Base-by-base conservation (phyloP, 2,797 vertebrate species). In the Urophycis tenuis region DNA sequence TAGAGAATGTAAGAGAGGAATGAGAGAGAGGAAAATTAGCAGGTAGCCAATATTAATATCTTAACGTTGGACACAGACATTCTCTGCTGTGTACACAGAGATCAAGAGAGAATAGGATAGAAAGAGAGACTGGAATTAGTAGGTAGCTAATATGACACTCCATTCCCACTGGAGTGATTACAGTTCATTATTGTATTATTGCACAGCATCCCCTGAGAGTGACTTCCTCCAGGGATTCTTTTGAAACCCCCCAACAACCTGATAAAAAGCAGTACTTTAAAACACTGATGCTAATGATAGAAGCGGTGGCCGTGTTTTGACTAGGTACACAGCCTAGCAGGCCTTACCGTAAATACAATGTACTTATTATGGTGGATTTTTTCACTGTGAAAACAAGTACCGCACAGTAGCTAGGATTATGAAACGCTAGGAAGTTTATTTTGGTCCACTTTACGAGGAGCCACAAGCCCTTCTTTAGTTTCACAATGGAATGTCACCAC, bases 161-260 rank as follows among this genome's bases (percentile, higher is more conserved):
- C 80, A 15, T 77, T 83, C 84, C 87, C 84, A 14, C 49, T 80
- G 89, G 89, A 90, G 81, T 88, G 84, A 87, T 81, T 77, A 74
- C 79, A 82, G 89, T 87, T 89, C 83, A 85, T 79, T 87, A 75
- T 87, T 87, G 85, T 86, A 90, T 90, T 90, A 90, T 88, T 87
- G 78, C 88, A 83, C 73, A 67, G 80, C 12, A 19, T 53, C 45
- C 45, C 45, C 45, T 53, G 17, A 5, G 45, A 19, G 19, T 22
- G 22, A 60, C 53, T n/a, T 25, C 22, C 53, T n/a, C 53, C 22
- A 60, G n/a, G 8, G 22, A 60, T 25, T 19, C 22, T 60, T 60
- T 60, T 60, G 22, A 60, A 60, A 9, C 2, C 1, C 45, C 45
- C 45, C 11, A 60, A 60, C n/a, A 60, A 60, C 53, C 31, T 32